phyloP scores from a whole-genome alignment of 1,140 invertebrate species.

The Drosophila novamexicana region DNA sequence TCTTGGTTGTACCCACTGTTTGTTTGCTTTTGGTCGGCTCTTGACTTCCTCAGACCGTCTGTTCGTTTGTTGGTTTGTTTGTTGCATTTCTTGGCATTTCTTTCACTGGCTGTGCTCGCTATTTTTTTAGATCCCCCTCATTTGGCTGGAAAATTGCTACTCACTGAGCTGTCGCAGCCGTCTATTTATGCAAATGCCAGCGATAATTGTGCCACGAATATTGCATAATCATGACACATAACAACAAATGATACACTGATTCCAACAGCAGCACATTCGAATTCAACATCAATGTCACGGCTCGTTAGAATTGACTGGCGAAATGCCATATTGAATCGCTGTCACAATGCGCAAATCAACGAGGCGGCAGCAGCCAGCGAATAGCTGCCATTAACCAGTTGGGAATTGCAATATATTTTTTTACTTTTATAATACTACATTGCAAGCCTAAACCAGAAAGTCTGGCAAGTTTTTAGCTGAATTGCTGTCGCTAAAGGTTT shows the following conservation, averaged over 20 bases:
- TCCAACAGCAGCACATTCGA: conserved; percentile 38
- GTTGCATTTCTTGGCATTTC: conserved; percentile 12
- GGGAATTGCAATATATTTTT: background rate
- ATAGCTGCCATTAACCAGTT: conserved; percentile 4
- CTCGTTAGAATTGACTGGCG: conserved; percentile 50
- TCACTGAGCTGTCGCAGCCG: conserved; percentile 50
- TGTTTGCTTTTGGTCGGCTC: conserved; percentile 22
- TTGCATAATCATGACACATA: conserved; percentile 78
- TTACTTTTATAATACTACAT: no score
- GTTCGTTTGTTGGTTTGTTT: conserved; percentile 22
- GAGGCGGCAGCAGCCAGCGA: background rate
- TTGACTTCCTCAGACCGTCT: conserved; percentile 13
- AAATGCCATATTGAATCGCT: conserved; percentile 36
- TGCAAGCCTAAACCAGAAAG: background rate
- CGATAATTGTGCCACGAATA: conserved; percentile 78
- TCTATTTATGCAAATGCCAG: conserved; percentile 75
- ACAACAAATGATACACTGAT: conserved; percentile 69
- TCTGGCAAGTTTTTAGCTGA: conserved; percentile 7
- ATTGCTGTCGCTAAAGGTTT: conserved; percentile 5
- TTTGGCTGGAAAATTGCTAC: conserved; percentile 66
- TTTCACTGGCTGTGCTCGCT: conserved; percentile 4
- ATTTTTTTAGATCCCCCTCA: conserved; percentile 29
- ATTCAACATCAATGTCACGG: conserved; percentile 68
- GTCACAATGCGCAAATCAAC: conserved; percentile 16
- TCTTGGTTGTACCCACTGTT: conserved; percentile 14